Percentiles rank a stretch among this genome's conserved stretches.
Conservation (phyloP, 2,888 invertebrate genomes). For the Drosophila phalerata region DNA sequence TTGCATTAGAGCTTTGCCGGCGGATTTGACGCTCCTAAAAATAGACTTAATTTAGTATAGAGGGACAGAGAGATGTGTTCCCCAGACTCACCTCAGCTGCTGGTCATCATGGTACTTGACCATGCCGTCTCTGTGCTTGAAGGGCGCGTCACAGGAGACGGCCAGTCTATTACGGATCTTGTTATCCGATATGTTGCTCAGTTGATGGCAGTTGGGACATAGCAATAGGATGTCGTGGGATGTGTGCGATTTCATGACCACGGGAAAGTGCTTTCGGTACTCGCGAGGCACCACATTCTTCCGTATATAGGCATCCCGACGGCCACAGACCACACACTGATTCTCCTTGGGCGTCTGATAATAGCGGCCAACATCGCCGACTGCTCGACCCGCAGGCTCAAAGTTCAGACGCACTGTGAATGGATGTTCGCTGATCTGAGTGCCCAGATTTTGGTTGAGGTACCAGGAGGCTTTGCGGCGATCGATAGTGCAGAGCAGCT, state of each 20-base stretch:
- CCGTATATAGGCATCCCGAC: conserved; percentile 88
- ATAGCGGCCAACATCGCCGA: conserved; percentile 90
- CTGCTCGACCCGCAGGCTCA: conserved; percentile 91
- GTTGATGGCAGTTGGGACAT: conserved; percentile 90
- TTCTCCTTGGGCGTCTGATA: conserved; percentile 91
- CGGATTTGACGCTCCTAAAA: conserved; percentile 87
- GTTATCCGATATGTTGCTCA: conserved; percentile 89
- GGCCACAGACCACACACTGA: conserved; percentile 92
- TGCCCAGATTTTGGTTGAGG: conserved; percentile 86
- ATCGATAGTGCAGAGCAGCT: conserved; percentile 91
- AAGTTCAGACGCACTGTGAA: conserved; percentile 90
- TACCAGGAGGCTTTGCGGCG: conserved; percentile 90
- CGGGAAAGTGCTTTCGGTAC: conserved; percentile 91
- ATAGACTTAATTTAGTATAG: neutral
- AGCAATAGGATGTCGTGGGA: conserved; percentile 93
- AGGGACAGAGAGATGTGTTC: too few species aligned
- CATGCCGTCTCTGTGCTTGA: conserved; percentile 84
- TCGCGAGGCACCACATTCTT: conserved; percentile 94
- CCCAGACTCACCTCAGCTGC: conserved; percentile 73
- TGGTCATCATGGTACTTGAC: conserved; percentile 84
- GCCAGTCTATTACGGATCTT: conserved; percentile 88
- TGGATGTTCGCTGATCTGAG: conserved; percentile 85
- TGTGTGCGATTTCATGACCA: conserved; percentile 91
- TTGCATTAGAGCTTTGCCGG: conserved; percentile 87
- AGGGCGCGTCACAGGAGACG: conserved; percentile 88